These are phyloP conservation scores for Cataglyphis altisquamis DNA, from an alignment of 2,888 invertebrate species.

Conservation along the genomic window DNA sequence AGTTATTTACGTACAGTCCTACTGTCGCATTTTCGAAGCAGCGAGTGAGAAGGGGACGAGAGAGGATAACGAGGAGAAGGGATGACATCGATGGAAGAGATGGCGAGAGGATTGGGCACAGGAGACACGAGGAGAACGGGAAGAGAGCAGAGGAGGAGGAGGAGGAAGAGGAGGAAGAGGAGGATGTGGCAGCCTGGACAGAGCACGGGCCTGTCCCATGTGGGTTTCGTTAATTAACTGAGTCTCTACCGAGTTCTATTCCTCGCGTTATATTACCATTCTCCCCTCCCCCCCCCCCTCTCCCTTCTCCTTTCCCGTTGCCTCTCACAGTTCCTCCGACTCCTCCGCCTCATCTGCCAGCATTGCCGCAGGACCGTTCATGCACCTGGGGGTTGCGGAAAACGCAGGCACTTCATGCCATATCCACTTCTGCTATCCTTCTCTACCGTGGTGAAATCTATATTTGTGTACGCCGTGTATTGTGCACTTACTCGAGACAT, in stretches of 20 bases:
- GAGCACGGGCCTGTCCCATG: constrained; percentile 80
- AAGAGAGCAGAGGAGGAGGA: constrained; percentile 31
- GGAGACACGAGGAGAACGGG: constrained; percentile 32
- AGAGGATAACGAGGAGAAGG: constrained; percentile 59
- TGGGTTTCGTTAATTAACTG: constrained; percentile 84
- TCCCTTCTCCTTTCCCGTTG: constrained; percentile 1
- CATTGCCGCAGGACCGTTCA: constrained; percentile 61
- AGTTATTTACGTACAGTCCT: constrained; percentile 68
- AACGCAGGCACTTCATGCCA: constrained; percentile 24
- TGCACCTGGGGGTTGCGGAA: constrained; percentile 71
- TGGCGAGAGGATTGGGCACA: constrained; percentile 45
- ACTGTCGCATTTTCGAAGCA: constrained; percentile 59
- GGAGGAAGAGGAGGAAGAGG: constrained; percentile 29
- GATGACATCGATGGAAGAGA: constrained; percentile 65
- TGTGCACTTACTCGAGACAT: constrained; percentile 59
- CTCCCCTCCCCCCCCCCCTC: constrained; percentile 20
- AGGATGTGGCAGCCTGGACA: constrained; percentile 67
- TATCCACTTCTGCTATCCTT: constrained; percentile 21
- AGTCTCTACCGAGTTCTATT: constrained; percentile 80
- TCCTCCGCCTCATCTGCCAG: constrained; percentile 49
- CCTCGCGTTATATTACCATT: constrained; percentile 71
- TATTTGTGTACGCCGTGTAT: constrained; percentile 15
- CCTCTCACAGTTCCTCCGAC: constrained; percentile 1
- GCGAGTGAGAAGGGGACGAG: constrained; percentile 17
- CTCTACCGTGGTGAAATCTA: constrained; percentile 12